Conservation (phyloP, 2,797 vertebrate species). For the Limnodromus scolopaceus region DNA sequence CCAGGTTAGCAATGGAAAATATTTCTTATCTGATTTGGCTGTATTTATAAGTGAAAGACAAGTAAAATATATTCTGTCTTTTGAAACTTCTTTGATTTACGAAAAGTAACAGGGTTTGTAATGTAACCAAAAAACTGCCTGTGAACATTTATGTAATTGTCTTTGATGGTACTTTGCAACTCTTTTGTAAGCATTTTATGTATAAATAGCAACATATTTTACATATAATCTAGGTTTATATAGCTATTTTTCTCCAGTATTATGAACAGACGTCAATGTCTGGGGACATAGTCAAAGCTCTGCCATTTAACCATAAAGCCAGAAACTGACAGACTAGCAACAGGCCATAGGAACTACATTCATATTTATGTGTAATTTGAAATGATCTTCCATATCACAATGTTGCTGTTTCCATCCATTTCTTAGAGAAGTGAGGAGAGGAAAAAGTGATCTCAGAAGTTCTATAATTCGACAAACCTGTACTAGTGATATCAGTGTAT, state of each 20-base stretch:
- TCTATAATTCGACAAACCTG: neutral
- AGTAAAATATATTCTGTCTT: constrained; percentile 49
- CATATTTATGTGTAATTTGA: neutral
- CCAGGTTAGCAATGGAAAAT: constrained; percentile 73
- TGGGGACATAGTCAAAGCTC: neutral
- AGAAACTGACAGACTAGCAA: neutral
- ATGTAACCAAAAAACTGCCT: constrained; percentile 9
- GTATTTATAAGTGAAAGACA: constrained; percentile 59
- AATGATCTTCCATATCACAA: neutral
- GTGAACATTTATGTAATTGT: neutral
- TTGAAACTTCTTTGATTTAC: constrained; percentile 40
- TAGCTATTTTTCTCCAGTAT: neutral
- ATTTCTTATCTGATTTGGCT: constrained; percentile 79
- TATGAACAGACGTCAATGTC: neutral
- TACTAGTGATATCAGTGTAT: neutral
- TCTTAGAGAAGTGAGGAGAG: neutral
- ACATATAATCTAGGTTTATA: neutral
- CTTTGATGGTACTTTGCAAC: constrained; percentile 14
- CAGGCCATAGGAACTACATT: neutral
- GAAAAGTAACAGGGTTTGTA: constrained; percentile 8
- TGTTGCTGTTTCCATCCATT: neutral
- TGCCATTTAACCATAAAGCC: neutral
- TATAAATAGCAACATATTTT: neutral
- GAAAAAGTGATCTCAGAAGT: neutral
- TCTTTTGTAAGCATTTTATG: constrained; percentile 6